These are phyloP conservation scores for Linurgus olivaceus DNA, from an alignment of 2,797 vertebrate genomes.

Conservation along the genomic window DNA sequence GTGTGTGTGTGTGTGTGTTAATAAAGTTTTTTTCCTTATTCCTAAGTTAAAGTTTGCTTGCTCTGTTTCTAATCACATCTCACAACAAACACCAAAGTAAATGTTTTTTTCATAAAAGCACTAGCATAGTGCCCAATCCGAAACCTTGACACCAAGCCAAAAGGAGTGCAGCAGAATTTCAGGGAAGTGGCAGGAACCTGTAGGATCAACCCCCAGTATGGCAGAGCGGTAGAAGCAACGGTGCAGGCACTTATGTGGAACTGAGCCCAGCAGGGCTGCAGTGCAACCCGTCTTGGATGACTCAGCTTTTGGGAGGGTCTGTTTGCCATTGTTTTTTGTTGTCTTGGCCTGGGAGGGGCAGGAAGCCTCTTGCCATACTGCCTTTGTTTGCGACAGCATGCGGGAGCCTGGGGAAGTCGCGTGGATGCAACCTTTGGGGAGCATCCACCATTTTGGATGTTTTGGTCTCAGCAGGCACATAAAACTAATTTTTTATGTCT, in stretches of 20 bases:
- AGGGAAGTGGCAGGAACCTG: not conserved
- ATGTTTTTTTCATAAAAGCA: too few species aligned
- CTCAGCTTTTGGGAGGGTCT: not conserved
- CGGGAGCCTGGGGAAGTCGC: not conserved
- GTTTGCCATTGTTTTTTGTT: not conserved
- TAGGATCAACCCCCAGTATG: too few species aligned
- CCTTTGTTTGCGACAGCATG: fast-evolving
- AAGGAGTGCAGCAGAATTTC: not conserved
- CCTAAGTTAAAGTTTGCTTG: too few species aligned
- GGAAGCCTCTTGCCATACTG: not conserved
- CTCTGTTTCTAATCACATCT: too few species aligned
- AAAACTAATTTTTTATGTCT: not conserved
- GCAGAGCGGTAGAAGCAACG: fast-evolving
- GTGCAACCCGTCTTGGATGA: fast-evolving
- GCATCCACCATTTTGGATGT: not conserved
- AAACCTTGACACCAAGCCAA: too few species aligned
- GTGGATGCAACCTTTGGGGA: fast-evolving
- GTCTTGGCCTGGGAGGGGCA: not conserved
- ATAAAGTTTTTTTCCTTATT: too few species aligned
- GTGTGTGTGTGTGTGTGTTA: too few species aligned
- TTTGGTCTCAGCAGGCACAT: not conserved
- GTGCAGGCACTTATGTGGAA: not conserved
- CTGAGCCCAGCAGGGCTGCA: not conserved
- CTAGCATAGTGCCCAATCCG: too few species aligned
- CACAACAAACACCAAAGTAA: too few species aligned